These are phyloP conservation scores for Drosophila subsilvestris DNA, from an alignment of 2,888 invertebrate species.

Conservation along the genomic window DNA sequence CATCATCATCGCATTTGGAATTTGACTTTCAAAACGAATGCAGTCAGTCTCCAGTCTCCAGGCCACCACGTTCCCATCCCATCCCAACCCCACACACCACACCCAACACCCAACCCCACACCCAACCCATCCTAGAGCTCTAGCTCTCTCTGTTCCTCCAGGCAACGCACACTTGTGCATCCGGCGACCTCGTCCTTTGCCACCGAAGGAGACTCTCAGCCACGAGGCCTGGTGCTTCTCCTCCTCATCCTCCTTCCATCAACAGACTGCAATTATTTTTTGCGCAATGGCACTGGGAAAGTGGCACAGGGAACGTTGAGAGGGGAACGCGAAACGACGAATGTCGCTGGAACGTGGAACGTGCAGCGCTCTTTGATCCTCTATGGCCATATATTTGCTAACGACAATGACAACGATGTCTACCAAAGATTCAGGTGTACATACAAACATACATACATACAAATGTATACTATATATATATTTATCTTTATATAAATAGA, in stretches of 20 bases:
- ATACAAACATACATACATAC: conserved; percentile 7
- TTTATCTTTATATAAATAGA: not conserved
- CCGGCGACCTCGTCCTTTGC: conserved; percentile 31
- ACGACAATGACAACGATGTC: conserved; percentile 72
- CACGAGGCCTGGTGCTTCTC: not conserved
- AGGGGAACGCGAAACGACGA: not conserved
- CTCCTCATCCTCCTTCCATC: conserved; percentile 2
- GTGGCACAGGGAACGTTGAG: not conserved
- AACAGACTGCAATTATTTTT: conserved; percentile 65
- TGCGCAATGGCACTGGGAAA: conserved; percentile 42
- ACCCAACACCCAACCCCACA: not conserved
- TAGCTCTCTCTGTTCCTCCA: not conserved
- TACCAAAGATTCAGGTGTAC: conserved; percentile 51
- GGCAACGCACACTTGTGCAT: conserved; percentile 39
- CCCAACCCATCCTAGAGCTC: not conserved
- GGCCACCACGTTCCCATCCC: not conserved
- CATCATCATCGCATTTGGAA: conserved; percentile 36
- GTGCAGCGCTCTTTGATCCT: conserved; percentile 70
- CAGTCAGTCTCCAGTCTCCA: conserved; percentile 1
- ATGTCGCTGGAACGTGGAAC: conserved; percentile 35
- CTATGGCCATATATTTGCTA: conserved; percentile 77
- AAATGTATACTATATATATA: conserved; percentile 7
- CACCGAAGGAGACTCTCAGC: not conserved
- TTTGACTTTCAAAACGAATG: conserved; percentile 58
- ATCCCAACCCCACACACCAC: not conserved